Base-by-base conservation (phyloP, 1,140 invertebrate species). In the Elysia chlorotica region DNA sequence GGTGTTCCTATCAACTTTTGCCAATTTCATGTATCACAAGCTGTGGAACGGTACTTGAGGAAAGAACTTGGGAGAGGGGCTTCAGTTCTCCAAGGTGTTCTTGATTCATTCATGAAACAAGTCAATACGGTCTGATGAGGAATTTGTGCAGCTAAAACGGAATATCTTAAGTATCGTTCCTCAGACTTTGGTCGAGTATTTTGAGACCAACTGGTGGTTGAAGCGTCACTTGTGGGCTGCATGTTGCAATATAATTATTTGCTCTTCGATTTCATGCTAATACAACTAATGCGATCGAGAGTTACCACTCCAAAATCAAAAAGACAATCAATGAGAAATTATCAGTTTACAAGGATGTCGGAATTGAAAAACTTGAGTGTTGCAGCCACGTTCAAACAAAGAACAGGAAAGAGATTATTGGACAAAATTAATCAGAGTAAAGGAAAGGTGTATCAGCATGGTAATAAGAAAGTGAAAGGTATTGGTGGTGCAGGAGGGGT, bases 261-360 rank as follows among this genome's bases (percentile, higher is more conserved):
- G 28, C 25, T 23, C 6, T 59, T 6, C 17, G 28, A 10, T 25
- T 59, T 23, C 56, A 59, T 59, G 56, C 56, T 10, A 59, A 10
- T 23, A 59, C 56, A 17, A 59, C 56, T 6, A 59, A 59, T 59
- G 19, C 17, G 10, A 17, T 59, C 14, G 56, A 59, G 25, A 59
- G 56, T 25, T 59, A 23, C 28, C 56, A 59, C 56, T 59, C 56
- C 56, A 59, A 59, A 59, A 59, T 59, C 56, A 59, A 59, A 59
- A 48, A 48, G 41, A 48, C n/a, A 14, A n/a, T 48, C 10, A 48
- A 48, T 48, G 41, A 48, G n/a, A 48, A 48, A n/a, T n/a, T n/a
- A n/a, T n/a, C n/a, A n/a, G n/a, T n/a, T n/a, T n/a, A n/a, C n/a
- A n/a, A n/a, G n/a, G n/a, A n/a, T n/a, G n/a, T n/a, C n/a, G n/a